A percentile compares a stretch with the other conserved stretches of the same genome.
These are phyloP conservation scores for Phaonia tiefii DNA, from an alignment of 2,888 invertebrate species.

Conservation along the genomic window DNA sequence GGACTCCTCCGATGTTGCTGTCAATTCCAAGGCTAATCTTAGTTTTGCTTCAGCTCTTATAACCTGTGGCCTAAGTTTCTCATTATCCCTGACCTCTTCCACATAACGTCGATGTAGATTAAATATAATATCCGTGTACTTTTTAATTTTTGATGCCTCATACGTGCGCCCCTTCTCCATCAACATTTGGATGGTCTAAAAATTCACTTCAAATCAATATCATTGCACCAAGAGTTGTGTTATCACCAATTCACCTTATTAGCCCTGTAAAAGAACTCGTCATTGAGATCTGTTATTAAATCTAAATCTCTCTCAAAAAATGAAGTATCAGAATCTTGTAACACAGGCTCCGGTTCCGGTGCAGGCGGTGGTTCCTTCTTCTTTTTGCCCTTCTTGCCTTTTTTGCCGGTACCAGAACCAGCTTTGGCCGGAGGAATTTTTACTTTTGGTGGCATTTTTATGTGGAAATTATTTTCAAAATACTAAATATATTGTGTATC, in stretches of 20 bases:
- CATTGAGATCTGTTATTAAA: constrained; percentile 73
- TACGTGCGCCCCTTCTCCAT: constrained; percentile 69
- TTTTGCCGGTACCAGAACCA: constrained; percentile 33
- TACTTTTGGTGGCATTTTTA: constrained; percentile 59
- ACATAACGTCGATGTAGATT: constrained; percentile 73
- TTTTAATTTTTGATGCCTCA: constrained; percentile 73
- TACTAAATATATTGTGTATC: not conserved
- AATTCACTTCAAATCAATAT: too few relatives aligned
- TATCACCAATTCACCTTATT: constrained; percentile 67
- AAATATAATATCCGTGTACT: constrained; percentile 72
- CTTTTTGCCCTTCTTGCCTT: constrained; percentile 66
- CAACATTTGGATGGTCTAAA: constrained; percentile 71
- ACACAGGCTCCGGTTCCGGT: constrained; percentile 55
- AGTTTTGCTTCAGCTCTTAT: constrained; percentile 73
- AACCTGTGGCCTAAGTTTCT: constrained; percentile 68
- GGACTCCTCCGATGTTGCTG: constrained; percentile 72
- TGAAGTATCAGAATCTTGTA: constrained; percentile 65
- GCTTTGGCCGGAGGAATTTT: constrained; percentile 18
- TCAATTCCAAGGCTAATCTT: constrained; percentile 73
- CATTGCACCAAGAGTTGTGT: too few relatives aligned
- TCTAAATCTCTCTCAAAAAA: constrained; percentile 72
- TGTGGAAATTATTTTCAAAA: not conserved
- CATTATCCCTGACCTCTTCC: constrained; percentile 68
- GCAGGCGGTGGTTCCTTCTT: constrained; percentile 45
- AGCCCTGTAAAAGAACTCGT: constrained; percentile 72